A percentile compares a stretch with the other conserved stretches of the same genome.
phyloP scores from a whole-genome alignment of 2,113 vertebrate genomes.

The Thermophis baileyi region DNA sequence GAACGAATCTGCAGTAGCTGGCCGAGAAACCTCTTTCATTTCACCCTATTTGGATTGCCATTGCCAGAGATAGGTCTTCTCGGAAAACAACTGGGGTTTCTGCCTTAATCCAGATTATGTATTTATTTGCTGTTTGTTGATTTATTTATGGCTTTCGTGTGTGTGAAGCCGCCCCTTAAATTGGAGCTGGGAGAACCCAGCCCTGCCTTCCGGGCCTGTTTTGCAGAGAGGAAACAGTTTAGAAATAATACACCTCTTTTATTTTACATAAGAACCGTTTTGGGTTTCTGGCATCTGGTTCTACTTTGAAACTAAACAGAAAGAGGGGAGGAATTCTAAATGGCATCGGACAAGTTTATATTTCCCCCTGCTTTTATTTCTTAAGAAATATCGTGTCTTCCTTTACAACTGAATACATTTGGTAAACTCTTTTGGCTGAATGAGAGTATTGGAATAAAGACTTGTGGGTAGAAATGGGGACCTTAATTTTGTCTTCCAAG shows the following conservation, averaged over 20 bases:
- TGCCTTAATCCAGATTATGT: background rate
- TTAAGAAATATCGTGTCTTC: background rate
- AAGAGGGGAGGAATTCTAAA: background rate
- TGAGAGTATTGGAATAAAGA: background rate
- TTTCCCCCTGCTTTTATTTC: background rate
- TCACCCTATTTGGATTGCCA: background rate
- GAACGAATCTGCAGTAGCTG: background rate
- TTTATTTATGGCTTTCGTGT: background rate
- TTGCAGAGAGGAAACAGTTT: conserved; percentile 1
- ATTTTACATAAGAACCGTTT: conserved; percentile 8
- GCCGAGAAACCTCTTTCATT: background rate
- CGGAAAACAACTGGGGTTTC: background rate
- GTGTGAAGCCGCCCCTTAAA: background rate
- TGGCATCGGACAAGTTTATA: background rate
- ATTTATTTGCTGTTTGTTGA: background rate
- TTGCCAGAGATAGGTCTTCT: background rate
- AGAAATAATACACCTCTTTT: conserved; percentile 13
- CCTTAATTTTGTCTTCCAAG: background rate
- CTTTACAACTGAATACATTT: background rate
- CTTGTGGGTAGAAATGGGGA: background rate
- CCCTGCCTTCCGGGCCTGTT: background rate
- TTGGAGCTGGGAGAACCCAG: background rate
- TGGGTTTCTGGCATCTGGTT: background rate
- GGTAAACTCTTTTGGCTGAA: background rate
- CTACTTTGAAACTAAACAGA: conserved; percentile 1